phyloP scores from a whole-genome alignment of 1,140 invertebrate species.

The Drosophila tsacasi region DNA sequence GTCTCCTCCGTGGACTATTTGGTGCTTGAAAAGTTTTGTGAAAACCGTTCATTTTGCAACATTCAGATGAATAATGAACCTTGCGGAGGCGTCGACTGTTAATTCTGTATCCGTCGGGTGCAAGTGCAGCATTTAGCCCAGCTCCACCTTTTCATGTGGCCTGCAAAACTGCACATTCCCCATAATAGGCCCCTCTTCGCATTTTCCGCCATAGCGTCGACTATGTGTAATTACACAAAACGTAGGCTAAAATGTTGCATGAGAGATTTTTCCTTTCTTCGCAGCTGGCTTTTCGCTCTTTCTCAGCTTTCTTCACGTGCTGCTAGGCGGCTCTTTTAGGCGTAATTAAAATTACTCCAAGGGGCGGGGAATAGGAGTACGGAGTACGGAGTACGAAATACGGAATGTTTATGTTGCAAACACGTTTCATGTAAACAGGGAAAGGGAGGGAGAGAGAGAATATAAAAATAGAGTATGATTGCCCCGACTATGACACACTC shows the following conservation, averaged over 20 bases:
- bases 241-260: conserved; percentile 47
- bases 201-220: conserved; percentile 1
- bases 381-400: conserved; percentile 15
- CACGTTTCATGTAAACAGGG: conserved; percentile 72
- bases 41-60: conserved; percentile 52
- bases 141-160: conserved; percentile 55
- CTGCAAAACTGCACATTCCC: conserved; percentile 40
- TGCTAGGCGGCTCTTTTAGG: conserved; percentile 75
- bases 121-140: conserved; percentile 75
- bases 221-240: conserved; percentile 68
- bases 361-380: not conserved
- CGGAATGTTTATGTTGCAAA: conserved; percentile 74
- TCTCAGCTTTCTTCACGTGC: conserved; percentile 59
- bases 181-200: not conserved
- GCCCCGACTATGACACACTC: not conserved
- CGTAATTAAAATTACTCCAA: conserved; percentile 78
- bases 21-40: conserved; percentile 23
- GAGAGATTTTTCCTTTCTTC: conserved; percentile 52
- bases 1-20: conserved; percentile 29
- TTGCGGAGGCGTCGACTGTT: conserved; percentile 63
- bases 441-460: not conserved
- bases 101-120: conserved; percentile 61
- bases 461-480: too few species aligned
- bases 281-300: conserved; percentile 26
- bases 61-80: conserved; percentile 55